These are phyloP conservation scores for Tethea ocularis DNA, from an alignment of 2,888 invertebrate genomes.

Conservation along the genomic window DNA sequence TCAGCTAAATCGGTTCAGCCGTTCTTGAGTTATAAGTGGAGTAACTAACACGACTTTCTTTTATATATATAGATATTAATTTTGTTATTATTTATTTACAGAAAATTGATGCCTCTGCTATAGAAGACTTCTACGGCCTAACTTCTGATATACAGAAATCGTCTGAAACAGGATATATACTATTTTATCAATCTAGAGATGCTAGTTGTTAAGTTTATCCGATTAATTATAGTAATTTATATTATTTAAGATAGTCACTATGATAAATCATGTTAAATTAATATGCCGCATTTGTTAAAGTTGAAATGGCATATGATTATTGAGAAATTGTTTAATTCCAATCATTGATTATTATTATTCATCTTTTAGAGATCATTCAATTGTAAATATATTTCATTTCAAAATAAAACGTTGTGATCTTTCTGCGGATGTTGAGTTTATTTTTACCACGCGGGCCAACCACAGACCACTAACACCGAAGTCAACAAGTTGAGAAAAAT, in stretches of 20 bases:
- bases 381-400: conserved; percentile 77
- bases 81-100: conserved; percentile 68
- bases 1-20: no score
- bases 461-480: no score
- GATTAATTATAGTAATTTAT: conserved; percentile 73
- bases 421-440: conserved; percentile 35
- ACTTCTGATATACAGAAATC: conserved; percentile 99
- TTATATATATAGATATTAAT: no score
- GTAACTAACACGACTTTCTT: no score
- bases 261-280: conserved; percentile 67
- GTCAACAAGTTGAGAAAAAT: no score
- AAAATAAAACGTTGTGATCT: conserved; percentile 70
- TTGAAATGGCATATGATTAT: conserved; percentile 76
- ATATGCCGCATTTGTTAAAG: conserved; percentile 79
- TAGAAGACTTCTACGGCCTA: conserved; percentile 99
- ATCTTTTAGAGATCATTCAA: conserved; percentile 58
- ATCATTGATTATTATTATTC: conserved; percentile 61
- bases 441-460: not conserved
- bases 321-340: conserved; percentile 68
- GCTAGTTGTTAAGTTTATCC: conserved; percentile 84
- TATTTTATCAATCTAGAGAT: conserved; percentile 98
- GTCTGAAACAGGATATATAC: conserved; percentile 99
- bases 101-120: conserved; percentile 99
- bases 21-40: no score
- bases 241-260: conserved; percentile 68